Evolutionary conservation across 1,140 invertebrate genomes (phyloP), one percentile per base, ranked within the genome.

Genomic region (Mycetomoellerius zeteki): DNA sequence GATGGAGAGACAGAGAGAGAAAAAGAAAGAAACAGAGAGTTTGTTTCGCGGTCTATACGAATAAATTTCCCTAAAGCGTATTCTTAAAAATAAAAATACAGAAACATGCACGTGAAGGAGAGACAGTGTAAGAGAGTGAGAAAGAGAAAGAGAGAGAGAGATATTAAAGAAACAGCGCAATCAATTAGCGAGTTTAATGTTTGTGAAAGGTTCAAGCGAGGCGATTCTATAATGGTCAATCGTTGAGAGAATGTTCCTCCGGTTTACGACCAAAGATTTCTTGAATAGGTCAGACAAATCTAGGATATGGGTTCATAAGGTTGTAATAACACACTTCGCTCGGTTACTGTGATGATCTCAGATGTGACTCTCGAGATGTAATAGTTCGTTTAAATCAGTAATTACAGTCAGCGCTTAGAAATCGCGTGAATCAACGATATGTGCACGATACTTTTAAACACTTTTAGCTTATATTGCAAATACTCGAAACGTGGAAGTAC

Each of bases 241-340:
- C 50, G 21, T n/a, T 3, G 21, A 27, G 27, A 47, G 33, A 30
- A 43, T 3, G 12, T 2, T 86, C 21, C 8, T 30, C 8, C n/a
- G 21, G 47, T 78, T 24, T 67, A 76, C 14, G 62, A 37, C 7
- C 24, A 24, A 47, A 88, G 60, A 67, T 67, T 73, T 69, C 24
- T 30, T 58, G 16, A 8, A 3, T 50, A 58, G 62, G 88, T 82
- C 56, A 77, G 24, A 27, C 7, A 50, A 84, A 90, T 89, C 60
- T 82, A 50, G 62, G 76, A 86, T n/a, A n/a, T 64, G 64, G 30
- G 69, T 89, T 86, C 75, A 86, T 37, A 52, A 50, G 30, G 50
- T 86, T 47, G n/a, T 10, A 21, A 47, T 71, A 43, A 52, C 50
- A 71, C 33, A 76, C 69, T 89, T 89, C 33, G 14, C 54, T 37